Base-by-base conservation (phyloP, 2,888 invertebrate genomes). In the Watsonalla binaria region DNA sequence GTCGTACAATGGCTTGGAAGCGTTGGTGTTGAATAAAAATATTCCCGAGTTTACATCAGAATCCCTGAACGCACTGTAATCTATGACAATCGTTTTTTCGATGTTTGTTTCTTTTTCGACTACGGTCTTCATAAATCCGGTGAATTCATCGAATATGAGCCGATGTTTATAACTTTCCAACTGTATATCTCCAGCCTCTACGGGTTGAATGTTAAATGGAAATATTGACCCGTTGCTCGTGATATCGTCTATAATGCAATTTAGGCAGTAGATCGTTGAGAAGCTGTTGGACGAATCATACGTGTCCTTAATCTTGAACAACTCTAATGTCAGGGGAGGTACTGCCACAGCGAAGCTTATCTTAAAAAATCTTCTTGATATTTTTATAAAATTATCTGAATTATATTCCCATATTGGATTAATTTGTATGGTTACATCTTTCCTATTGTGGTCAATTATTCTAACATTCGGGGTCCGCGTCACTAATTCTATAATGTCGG, bases 1-100 rank as follows among this genome's bases (percentile, higher is more conserved):
- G 75, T 97, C 96, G 64, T 94, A 92, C 71, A 97, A 94, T 35
- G 95, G 95, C 58, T 96, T 97, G 5, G 94, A 92, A 13, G 95
- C 92, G 70, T 96, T 95, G 0, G 96, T 97, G 86, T 98, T 97
- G 76, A 99, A 99, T 14, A 99, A 92, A 81, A 99, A 99, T 11
- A 99, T 98, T 0, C 99, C 99, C 11, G 98, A 97, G 80, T 97
- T 96, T 70, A 95, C 94, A 77, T 95, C 95, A 0, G 96, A 95
- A 55, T 97, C 97, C 53, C 93, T 93, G 77, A 98, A 98, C 0
- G 97, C 96, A 0, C 96, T 94, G 74, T 97, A 97, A 65, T 95
- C 94, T 33, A 97, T 63, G 5, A 72, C 53, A 15, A 89, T 61
- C 13, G 59, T 58, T 62, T 82, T 86, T 62, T 80, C 78, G 8